A percentile compares a stretch with the other conserved stretches of the same genome.
phyloP scores from a whole-genome alignment of 2,888 invertebrate species.

The Volucella inflata region DNA sequence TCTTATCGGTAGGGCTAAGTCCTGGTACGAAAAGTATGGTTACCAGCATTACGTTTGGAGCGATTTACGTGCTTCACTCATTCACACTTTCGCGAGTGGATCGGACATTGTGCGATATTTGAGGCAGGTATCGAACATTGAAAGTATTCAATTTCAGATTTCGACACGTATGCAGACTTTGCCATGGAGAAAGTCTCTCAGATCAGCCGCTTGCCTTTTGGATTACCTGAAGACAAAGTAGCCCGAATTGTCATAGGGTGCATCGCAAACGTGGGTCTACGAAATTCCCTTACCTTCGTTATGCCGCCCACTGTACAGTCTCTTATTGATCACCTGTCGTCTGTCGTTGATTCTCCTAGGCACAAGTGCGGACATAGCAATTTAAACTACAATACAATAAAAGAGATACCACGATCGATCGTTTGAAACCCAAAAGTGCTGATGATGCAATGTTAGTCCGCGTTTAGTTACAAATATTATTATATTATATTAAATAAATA shows the following conservation, averaged over 20 bases:
- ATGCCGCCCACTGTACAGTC: constrained; percentile 44
- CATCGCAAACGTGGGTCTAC: constrained; percentile 19
- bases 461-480: constrained; percentile 4
- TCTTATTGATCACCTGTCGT: constrained; percentile 44
- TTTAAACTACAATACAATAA: background rate
- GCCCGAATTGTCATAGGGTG: constrained; percentile 9
- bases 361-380: constrained; percentile 26
- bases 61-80: constrained; percentile 4
- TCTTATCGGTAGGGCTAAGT: constrained; percentile 7
- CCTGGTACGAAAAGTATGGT: constrained; percentile 22
- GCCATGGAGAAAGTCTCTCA: constrained; percentile 4
- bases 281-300: constrained; percentile 41
- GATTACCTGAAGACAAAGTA: constrained; percentile 3
- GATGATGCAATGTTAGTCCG: constrained; percentile 8
- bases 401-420: background rate
- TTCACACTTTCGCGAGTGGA: background rate
- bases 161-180: constrained; percentile 2
- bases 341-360: constrained; percentile 25
- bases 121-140: background rate
- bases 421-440: background rate
- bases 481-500: no score
- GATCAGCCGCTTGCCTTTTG: constrained; percentile 9
- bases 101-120: background rate
- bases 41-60: constrained; percentile 19
- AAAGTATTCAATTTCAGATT: background rate